Percentiles rank a stretch among this genome's conserved stretches.
Evolutionary conservation across 2,888 invertebrate genomes (phyloP).

Genomic region (Ceraclea dissimilis): DNA sequence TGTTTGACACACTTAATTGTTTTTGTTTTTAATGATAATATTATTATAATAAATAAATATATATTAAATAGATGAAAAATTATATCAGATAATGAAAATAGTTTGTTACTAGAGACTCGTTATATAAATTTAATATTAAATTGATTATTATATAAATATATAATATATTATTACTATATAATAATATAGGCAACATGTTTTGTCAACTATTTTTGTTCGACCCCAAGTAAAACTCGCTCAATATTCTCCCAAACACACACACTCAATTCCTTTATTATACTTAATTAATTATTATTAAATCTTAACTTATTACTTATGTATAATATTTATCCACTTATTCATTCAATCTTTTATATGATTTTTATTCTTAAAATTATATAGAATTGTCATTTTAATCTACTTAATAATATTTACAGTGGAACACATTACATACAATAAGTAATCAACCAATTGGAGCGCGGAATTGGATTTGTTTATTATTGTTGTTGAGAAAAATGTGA

Average conservation of each 20-base stretch:
- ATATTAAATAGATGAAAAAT: conserved; percentile 15
- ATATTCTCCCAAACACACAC: conserved; percentile 12
- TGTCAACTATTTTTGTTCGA: conserved; percentile 23
- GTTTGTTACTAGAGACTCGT: conserved; percentile 26
- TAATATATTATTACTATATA: background rate
- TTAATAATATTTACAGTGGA: background rate
- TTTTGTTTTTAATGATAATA: conserved; percentile 25
- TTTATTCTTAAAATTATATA: background rate
- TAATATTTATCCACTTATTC: background rate
- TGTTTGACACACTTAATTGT: conserved; percentile 7
- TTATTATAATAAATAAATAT: conserved; percentile 19
- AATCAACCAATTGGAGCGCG: too few species aligned
- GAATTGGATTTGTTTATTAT: too few species aligned
- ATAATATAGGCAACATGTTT: conserved; percentile 23
- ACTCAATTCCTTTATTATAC: background rate
- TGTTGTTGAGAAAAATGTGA: too few species aligned
- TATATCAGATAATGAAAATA: conserved; percentile 21
- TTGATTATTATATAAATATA: background rate
- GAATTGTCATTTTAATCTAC: background rate
- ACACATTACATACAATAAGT: too few species aligned
- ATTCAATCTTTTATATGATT: background rate
- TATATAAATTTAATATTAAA: conserved; percentile 21
- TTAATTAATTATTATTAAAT: background rate
- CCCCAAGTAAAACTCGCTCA: conserved; percentile 15
- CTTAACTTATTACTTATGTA: too few species aligned